Evolutionary conservation across 2,888 invertebrate species (phyloP), one percentile per base, ranked within the genome.

Genomic region (Leptopterna dolabrata): DNA sequence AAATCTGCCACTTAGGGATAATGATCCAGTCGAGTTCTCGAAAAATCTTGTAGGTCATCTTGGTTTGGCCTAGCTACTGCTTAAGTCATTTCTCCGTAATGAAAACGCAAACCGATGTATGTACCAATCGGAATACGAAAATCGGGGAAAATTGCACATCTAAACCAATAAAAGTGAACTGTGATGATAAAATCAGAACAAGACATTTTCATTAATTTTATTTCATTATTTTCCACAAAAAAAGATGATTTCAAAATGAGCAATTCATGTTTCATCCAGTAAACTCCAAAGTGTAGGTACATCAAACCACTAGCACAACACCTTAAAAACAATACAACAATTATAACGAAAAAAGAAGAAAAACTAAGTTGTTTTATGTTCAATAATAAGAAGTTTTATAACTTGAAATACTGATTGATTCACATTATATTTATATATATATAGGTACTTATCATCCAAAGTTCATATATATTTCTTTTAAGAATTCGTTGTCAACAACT

Each of bases 221-320:
- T 45, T 78, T 11, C 41, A 43, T 78, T 27, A 43, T 43, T 45
- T 43, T 63, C 24, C 63, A 63, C 63, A 24, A 73, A 73, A 73
- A 73, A 73, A 73, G 30, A 41, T 73, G n/a, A 30, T 16, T 81
- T 81, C n/a, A 0, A 55, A 81, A 81, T 81, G 81, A 81, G 81
- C 81, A 81, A 81, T 81, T 45, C 30, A 81, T 9, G 78, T 81
- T 81, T 55, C 55, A 81, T 29, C 29, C 30, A 29, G n/a, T 70
- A 13, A 19, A n/a, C n/a, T n/a, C n/a, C n/a, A n/a, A n/a, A n/a
- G n/a, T 70, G 29, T 29, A 70, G 36, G 1, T 70, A 27, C 29
- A n/a, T 55, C 3, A 6, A 55, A 3, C 19, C 2, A 24, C 6
- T 70, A 11, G 27, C 6, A 63, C 63, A 24, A 9, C 63, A 19